Conservation (phyloP, 2,113 vertebrate species). For the Myocastor coypus region DNA sequence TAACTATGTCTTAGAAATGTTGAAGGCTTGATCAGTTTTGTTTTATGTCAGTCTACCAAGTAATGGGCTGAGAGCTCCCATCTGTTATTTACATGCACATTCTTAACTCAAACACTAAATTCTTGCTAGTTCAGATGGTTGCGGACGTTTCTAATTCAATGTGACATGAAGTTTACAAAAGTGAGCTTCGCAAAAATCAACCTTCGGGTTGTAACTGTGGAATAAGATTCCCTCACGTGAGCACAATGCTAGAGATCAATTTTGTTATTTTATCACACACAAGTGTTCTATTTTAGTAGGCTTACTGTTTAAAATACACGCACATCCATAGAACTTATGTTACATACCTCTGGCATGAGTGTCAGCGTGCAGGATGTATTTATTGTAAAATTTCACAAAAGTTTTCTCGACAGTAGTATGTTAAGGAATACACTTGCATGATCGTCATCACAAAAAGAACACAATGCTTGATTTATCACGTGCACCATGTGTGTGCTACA, state of each 20-base stretch:
- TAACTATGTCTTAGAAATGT: constrained; percentile 5
- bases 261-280: neutral
- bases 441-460: constrained; percentile 14
- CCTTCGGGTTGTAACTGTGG: neutral
- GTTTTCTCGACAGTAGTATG: neutral
- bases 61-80: constrained; percentile 40
- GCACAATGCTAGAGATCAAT: neutral
- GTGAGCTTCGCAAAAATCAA: constrained; percentile 31
- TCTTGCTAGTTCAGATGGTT: neutral
- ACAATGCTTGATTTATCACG: neutral
- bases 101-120: constrained; percentile 14
- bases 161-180: constrained; percentile 9
- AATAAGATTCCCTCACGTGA: neutral
- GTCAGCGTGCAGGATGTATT: neutral
- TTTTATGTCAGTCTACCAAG: constrained; percentile 39
- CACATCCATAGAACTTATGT: neutral
- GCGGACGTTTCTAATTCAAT: constrained; percentile 27
- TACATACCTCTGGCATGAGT: neutral
- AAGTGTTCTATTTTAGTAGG: constrained; percentile 15
- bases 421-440: neutral
- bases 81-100: constrained; percentile 45
- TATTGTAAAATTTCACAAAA: neutral
- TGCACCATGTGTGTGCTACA: neutral
- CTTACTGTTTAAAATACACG: neutral
- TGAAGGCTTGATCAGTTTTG: constrained; percentile 50